phyloP scores from a whole-genome alignment of 2,888 invertebrate genomes.

The Drosophila neotestacea region DNA sequence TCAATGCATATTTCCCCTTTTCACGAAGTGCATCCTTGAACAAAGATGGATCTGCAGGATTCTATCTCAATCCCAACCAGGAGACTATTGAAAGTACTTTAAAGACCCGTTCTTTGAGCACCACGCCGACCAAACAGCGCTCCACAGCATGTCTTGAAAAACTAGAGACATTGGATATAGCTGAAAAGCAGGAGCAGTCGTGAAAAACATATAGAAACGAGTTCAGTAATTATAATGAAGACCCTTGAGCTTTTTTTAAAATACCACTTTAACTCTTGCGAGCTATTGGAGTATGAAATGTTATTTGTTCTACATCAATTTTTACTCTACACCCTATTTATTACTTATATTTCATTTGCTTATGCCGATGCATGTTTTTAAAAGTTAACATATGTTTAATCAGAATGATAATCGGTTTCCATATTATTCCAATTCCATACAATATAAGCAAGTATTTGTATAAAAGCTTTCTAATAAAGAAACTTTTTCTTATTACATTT shows the following conservation, averaged over 20 bases:
- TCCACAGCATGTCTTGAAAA: conserved; percentile 48
- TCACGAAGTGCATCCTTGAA: conserved; percentile 68
- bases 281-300: background rate
- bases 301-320: background rate
- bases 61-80: conserved; percentile 34
- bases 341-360: background rate
- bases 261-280: background rate
- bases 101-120: conserved; percentile 56
- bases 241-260: background rate
- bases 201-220: background rate
- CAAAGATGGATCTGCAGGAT: conserved; percentile 46
- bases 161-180: conserved; percentile 61
- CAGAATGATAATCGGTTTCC: background rate
- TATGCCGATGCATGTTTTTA: background rate
- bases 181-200: conserved; percentile 37
- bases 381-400: background rate
- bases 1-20: conserved; percentile 90
- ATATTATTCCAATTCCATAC: background rate
- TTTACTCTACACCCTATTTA: background rate
- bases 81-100: background rate
- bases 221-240: conserved; percentile 7
- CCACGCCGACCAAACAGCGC: conserved; percentile 62
- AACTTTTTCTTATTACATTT: background rate
- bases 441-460: no score
- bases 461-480: no score